Conservation (phyloP, 1,140 invertebrate species). For the Rhopalosiphum padi region DNA sequence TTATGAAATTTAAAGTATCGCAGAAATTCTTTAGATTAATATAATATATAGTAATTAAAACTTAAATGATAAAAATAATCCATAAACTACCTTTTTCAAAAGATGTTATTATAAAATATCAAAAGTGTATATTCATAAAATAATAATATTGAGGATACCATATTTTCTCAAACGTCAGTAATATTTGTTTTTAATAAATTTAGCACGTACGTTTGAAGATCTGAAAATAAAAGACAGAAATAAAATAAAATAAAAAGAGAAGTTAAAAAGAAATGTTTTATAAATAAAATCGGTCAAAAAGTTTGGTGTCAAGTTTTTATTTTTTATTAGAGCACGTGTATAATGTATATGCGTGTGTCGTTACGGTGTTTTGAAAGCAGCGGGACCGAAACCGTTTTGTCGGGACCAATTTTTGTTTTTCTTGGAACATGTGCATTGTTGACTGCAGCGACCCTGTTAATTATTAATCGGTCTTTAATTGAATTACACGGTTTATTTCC, state of each 20-base stretch:
- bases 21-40: not conserved
- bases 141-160: not conserved
- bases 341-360: slow-evolving; percentile 2
- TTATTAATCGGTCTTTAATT: slow-evolving; percentile 58
- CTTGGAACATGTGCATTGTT: slow-evolving; percentile 57
- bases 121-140: slow-evolving; percentile 3
- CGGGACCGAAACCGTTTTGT: slow-evolving; percentile 57
- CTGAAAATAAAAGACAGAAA: slow-evolving; percentile 17
- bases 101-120: not conserved
- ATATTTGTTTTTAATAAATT: slow-evolving; percentile 23
- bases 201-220: slow-evolving; percentile 39
- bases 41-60: not conserved
- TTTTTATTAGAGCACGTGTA: slow-evolving; percentile 51
- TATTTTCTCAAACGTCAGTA: not conserved
- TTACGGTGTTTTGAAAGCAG: slow-evolving; percentile 55
- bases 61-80: not conserved
- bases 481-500: slow-evolving; percentile 57
- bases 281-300: slow-evolving; percentile 51
- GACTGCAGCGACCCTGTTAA: slow-evolving; percentile 54
- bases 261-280: slow-evolving; percentile 36
- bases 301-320: slow-evolving; percentile 48
- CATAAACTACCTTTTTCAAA: not conserved
- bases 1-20: not conserved
- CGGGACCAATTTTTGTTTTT: slow-evolving; percentile 56
- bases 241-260: slow-evolving; percentile 19